These are phyloP conservation scores for Vanessa cardui DNA, from an alignment of 2,888 invertebrate genomes.

Conservation along the genomic window DNA sequence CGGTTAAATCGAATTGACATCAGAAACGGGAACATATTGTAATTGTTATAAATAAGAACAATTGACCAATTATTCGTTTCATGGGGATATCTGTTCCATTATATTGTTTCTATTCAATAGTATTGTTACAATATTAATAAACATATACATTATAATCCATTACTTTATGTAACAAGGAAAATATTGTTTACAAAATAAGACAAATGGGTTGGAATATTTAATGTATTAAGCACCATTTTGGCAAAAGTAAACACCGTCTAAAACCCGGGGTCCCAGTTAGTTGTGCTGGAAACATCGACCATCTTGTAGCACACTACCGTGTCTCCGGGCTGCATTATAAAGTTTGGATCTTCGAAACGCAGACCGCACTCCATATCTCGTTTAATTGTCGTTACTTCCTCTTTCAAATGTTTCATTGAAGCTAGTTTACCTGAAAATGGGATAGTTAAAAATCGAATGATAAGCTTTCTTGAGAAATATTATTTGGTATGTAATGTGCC, in stretches of 20 bases:
- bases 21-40: too few species aligned
- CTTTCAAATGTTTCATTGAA: conserved; percentile 95
- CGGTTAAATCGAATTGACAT: too few species aligned
- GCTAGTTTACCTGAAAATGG: conserved; percentile 83
- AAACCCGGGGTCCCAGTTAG: conserved; percentile 95
- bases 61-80: too few species aligned
- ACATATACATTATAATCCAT: too few species aligned
- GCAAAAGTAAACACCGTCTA: conserved; percentile 59
- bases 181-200: background rate
- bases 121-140: too few species aligned
- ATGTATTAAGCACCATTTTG: background rate
- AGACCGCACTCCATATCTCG: conserved; percentile 95
- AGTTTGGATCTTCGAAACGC: conserved; percentile 84
- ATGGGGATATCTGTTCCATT: too few species aligned
- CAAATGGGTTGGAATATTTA: background rate
- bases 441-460: background rate
- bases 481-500: too few species aligned
- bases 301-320: conserved; percentile 88
- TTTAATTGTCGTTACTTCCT: conserved; percentile 92
- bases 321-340: conserved; percentile 90
- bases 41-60: too few species aligned
- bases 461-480: too few species aligned
- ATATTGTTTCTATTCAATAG: too few species aligned
- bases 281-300: conserved; percentile 84
- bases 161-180: too few species aligned